Conservation (phyloP, 2,113 vertebrate species). For the Nothobranchius furzeri region DNA sequence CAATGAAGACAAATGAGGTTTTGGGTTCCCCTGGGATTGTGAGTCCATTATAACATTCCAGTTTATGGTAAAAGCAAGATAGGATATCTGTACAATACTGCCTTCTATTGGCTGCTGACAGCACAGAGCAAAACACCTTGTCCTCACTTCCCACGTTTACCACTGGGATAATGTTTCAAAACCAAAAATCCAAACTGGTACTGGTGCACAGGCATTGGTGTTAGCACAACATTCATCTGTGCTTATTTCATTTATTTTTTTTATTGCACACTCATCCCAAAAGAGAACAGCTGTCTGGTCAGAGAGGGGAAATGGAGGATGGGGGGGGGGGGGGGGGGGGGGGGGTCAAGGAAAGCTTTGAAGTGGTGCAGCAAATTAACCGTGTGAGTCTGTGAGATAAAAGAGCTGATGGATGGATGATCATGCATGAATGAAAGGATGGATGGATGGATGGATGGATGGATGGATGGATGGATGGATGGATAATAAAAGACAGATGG, state of each 20-base stretch:
- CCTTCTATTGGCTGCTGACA: constrained; percentile 66
- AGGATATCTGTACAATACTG: constrained; percentile 55
- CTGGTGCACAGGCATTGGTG: too few species aligned
- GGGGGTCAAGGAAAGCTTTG: constrained; percentile 69
- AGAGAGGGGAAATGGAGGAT: background rate
- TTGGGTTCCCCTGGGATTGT: constrained; percentile 39
- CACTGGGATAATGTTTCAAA: background rate
- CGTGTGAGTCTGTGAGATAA: constrained; percentile 3
- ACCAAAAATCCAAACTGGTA: background rate
- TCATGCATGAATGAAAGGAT: too few species aligned
- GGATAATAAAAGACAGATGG: too few species aligned
- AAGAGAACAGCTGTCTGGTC: constrained; percentile 59
- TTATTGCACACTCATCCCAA: background rate
- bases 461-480: too few species aligned
- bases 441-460: background rate
- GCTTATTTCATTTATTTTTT: background rate
- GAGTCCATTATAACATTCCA: constrained; percentile 21
- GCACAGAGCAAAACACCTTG: background rate
- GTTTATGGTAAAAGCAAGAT: too few species aligned
- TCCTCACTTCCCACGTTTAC: background rate
- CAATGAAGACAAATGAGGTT: constrained; percentile 42
- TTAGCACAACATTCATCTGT: constrained; percentile 11
- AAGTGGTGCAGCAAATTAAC: constrained; percentile 55
- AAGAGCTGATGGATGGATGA: constrained; percentile 27
- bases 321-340: background rate